Percentiles rank a stretch among this genome's conserved stretches.
These are phyloP conservation scores for Himalopsyche japonica DNA, from an alignment of 2,888 invertebrate species.

Conservation along the genomic window DNA sequence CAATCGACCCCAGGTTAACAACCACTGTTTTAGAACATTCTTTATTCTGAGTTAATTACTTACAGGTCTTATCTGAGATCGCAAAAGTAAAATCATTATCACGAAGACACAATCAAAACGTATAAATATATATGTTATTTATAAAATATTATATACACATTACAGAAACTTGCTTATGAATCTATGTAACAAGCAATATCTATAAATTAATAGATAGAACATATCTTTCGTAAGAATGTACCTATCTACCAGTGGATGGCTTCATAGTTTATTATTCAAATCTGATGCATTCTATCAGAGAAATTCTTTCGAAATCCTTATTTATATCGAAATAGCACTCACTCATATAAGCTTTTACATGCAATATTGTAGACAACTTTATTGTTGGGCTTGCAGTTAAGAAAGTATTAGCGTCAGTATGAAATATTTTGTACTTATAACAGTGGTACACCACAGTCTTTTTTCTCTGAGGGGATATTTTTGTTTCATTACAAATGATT, in stretches of 20 bases:
- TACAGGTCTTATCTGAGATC: no score
- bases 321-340: not conserved
- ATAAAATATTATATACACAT: no score
- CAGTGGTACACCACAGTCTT: not conserved
- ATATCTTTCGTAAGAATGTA: not conserved
- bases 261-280: not conserved
- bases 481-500: no score
- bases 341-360: not conserved
- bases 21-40: no score
- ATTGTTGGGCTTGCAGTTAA: not conserved
- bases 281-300: not conserved
- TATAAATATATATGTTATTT: no score
- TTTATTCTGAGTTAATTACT: no score
- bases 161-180: no score
- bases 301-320: not conserved
- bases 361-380: not conserved
- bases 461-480: not conserved
- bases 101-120: no score
- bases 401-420: slow-evolving; percentile 17
- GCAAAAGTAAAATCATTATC: no score
- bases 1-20: no score
- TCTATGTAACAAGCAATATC: not conserved
- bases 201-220: not conserved
- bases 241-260: not conserved
- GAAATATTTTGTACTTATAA: slow-evolving; percentile 23